phyloP scores from a whole-genome alignment of 2,888 invertebrate genomes.

The Xestoiulus laeticollis region DNA sequence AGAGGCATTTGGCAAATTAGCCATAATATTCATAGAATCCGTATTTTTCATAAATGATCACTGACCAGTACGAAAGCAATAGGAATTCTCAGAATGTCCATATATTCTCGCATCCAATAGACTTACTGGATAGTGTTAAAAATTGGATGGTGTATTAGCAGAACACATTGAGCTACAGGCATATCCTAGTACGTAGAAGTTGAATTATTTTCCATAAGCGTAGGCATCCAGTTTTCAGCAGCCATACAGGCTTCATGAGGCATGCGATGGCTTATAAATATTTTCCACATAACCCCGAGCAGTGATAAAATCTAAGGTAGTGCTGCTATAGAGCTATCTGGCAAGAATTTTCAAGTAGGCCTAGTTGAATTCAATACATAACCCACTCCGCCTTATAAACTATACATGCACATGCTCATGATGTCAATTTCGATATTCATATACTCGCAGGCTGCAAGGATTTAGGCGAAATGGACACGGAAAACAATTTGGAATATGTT shows the following conservation, averaged over 20 bases:
- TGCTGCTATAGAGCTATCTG: background rate
- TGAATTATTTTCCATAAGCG: slow-evolving; percentile 29
- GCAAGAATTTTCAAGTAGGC: slow-evolving; percentile 28
- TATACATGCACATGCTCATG: background rate
- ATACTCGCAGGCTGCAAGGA: background rate
- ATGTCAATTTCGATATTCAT: slow-evolving; percentile 37
- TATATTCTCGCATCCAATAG: background rate
- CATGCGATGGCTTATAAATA: slow-evolving; percentile 29
- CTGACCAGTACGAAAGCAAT: background rate
- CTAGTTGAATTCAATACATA: slow-evolving; percentile 25
- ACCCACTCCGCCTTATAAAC: slow-evolving; percentile 21
- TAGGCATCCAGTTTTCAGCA: slow-evolving; percentile 1
- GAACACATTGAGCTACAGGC: background rate
- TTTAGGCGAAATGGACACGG: slow-evolving; percentile 29
- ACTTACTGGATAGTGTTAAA: too few relatives aligned
- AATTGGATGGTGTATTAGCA: background rate
- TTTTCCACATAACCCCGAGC: slow-evolving; percentile 29
- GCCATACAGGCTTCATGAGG: slow-evolving; percentile 7
- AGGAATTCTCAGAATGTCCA: background rate
- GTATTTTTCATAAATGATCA: too few relatives aligned
- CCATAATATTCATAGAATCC: too few relatives aligned
- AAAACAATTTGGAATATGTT: slow-evolving; percentile 37
- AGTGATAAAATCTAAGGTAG: slow-evolving; percentile 18
- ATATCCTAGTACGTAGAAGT: background rate
- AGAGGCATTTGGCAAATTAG: too few relatives aligned